Conservation (phyloP, 1,140 invertebrate genomes). For the Myzus persicae region DNA sequence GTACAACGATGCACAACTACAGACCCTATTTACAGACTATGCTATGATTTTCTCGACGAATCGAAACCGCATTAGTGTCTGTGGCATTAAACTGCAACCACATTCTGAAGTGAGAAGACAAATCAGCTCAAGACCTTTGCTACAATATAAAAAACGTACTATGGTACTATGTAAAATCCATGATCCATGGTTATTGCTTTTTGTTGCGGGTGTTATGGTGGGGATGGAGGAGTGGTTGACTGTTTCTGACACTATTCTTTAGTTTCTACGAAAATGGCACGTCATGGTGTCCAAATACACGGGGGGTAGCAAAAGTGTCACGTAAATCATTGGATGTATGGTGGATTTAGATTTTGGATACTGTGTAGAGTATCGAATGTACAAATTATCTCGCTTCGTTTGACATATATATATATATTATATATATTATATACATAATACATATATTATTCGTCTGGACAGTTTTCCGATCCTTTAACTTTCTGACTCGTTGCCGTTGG, state of each 20-base stretch:
- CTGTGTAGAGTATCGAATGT: neutral
- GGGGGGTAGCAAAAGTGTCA: neutral
- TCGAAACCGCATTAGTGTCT: neutral
- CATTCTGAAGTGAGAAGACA: too few relatives aligned
- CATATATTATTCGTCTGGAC: neutral
- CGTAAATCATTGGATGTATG: neutral
- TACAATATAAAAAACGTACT: neutral
- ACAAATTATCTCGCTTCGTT: neutral
- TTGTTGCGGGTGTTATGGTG: neutral
- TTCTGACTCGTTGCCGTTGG: too few relatives aligned
- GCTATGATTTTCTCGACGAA: neutral
- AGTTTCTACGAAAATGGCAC: neutral
- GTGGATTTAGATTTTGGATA: constrained; percentile 1
- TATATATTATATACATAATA: neutral
- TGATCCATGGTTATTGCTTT: neutral
- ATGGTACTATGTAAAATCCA: neutral
- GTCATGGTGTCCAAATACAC: neutral
- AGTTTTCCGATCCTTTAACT: neutral
- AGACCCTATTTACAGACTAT: neutral
- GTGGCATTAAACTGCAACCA: too few relatives aligned
- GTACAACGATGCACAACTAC: neutral
- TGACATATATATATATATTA: neutral
- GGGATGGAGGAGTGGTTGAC: neutral
- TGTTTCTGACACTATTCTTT: constrained; percentile 16
- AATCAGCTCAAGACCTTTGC: neutral